Conservation (phyloP, 2,888 invertebrate genomes). For the Sicus ferrugineus region DNA sequence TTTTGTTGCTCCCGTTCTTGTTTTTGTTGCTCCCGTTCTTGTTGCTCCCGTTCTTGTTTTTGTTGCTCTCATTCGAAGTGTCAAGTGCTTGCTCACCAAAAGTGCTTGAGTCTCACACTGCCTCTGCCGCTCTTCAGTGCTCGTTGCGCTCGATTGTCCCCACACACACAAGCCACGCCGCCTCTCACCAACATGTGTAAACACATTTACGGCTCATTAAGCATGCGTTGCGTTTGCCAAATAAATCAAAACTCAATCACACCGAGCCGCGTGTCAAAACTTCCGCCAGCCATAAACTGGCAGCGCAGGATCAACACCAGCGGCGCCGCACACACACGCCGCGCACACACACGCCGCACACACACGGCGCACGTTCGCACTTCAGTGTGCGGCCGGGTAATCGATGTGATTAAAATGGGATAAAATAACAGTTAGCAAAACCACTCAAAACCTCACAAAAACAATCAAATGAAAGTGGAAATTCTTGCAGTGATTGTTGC, state of each 20-base stretch:
- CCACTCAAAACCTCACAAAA: no score
- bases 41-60: neutral
- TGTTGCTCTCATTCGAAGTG: neutral
- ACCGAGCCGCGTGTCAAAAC: constrained; percentile 60
- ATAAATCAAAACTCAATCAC: constrained; percentile 60
- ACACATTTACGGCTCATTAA: constrained; percentile 37
- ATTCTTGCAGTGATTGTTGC: no score
- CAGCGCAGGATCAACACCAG: constrained; percentile 23
- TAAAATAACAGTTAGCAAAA: neutral
- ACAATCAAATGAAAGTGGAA: no score
- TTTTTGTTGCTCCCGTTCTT: neutral
- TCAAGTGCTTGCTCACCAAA: neutral
- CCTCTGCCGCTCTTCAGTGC: neutral
- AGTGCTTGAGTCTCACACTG: neutral
- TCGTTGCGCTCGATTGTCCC: neutral
- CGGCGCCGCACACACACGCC: constrained; percentile 12
- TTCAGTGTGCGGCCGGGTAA: neutral
- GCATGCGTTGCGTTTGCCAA: constrained; percentile 34
- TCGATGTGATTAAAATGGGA: constrained; percentile 4
- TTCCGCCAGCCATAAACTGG: constrained; percentile 47
- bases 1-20: neutral
- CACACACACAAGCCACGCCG: neutral
- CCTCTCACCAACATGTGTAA: constrained; percentile 23
- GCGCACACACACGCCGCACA: neutral
- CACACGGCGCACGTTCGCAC: constrained; percentile 4